Evolutionary conservation across 2,113 vertebrate species (phyloP).

Genomic region (Tragelaphus scriptus): DNA sequence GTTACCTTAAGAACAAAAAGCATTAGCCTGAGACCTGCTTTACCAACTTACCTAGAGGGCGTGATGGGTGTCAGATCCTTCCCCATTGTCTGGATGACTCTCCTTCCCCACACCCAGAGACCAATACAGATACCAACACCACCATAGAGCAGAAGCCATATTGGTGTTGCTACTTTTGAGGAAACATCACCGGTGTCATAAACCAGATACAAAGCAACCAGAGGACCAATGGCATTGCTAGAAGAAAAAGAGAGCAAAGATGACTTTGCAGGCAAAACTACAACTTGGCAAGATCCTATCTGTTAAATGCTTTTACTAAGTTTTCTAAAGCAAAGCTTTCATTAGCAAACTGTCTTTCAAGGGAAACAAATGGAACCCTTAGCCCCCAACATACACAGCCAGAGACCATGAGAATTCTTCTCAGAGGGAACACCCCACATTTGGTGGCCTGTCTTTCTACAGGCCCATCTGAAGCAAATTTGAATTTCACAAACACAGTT

Average conservation of each 20-base stretch:
- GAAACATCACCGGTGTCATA: slow-evolving; percentile 84
- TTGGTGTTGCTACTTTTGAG: slow-evolving; percentile 85
- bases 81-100: slow-evolving; percentile 98
- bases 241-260: slow-evolving; percentile 16
- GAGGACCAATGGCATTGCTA: slow-evolving; percentile 96
- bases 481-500: background rate
- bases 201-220: slow-evolving; percentile 92
- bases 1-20: background rate
- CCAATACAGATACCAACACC: slow-evolving; percentile 92
- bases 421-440: background rate
- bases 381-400: background rate
- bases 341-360: background rate
- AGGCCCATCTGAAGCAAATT: background rate
- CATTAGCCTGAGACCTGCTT: background rate
- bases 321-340: background rate
- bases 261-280: background rate
- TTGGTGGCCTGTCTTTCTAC: background rate
- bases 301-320: background rate
- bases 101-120: slow-evolving; percentile 97
- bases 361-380: background rate
- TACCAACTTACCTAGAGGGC: slow-evolving; percentile 88
- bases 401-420: background rate
- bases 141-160: slow-evolving; percentile 95
- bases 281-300: background rate
- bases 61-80: slow-evolving; percentile 98